Conservation (phyloP, 2,113 vertebrate genomes). For the Macrotis lagotis region DNA sequence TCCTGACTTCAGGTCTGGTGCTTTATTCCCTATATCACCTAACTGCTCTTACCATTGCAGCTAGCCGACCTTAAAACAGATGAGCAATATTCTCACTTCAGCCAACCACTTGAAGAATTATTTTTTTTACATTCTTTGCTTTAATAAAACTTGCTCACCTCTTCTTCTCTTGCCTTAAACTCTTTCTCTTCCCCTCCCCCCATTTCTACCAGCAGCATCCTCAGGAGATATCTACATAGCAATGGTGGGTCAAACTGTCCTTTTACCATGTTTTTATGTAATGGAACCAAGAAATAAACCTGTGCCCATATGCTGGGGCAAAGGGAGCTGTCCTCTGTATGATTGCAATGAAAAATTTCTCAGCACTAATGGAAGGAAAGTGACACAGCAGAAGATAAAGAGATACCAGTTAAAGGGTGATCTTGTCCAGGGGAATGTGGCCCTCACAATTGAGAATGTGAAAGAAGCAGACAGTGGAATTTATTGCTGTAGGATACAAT, state of each 20-base stretch:
- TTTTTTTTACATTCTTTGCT: neutral
- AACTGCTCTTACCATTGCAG: neutral
- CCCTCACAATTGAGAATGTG: slow-evolving; percentile 83
- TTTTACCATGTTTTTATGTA: slow-evolving; percentile 84
- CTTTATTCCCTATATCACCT: neutral
- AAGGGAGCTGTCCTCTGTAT: slow-evolving; percentile 68
- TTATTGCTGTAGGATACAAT: slow-evolving; percentile 89
- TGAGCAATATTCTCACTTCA: neutral
- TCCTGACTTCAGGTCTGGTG: neutral
- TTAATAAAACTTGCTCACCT: neutral
- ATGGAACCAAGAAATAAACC: accelerated
- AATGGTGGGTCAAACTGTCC: slow-evolving; percentile 81
- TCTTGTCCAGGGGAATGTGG: slow-evolving; percentile 79
- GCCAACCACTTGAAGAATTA: neutral
- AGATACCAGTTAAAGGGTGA: slow-evolving; percentile 82
- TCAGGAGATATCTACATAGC: accelerated
- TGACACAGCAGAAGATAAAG: slow-evolving; percentile 15
- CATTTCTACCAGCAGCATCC: slow-evolving; percentile 64
- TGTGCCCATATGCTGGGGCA: slow-evolving; percentile 88
- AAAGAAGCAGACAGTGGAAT: slow-evolving; percentile 79
- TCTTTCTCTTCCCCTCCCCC: neutral
- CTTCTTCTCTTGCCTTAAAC: neutral
- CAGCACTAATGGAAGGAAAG: slow-evolving; percentile 65
- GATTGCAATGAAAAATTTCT: slow-evolving; percentile 81
- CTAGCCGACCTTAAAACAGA: neutral